Conservation (phyloP, 2,888 invertebrate species). For the Spilosoma lubricipeda region DNA sequence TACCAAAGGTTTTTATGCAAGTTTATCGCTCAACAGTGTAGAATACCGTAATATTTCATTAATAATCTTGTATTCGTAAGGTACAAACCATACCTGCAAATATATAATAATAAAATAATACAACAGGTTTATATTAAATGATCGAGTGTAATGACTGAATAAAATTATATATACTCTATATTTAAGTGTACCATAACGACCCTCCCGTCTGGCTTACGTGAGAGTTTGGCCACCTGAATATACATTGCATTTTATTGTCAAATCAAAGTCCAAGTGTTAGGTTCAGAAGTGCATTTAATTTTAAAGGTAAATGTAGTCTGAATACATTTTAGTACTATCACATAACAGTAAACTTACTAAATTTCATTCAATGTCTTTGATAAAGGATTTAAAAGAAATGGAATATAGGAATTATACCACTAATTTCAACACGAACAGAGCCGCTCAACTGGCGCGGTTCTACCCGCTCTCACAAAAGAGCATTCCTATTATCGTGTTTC, state of each 20-base stretch:
- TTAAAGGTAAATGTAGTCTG: no score
- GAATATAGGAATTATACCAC: no score
- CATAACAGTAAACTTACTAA: no score
- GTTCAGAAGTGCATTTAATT: neutral
- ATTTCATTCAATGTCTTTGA: no score
- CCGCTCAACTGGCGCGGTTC: no score
- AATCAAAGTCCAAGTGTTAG: neutral
- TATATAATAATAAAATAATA: neutral
- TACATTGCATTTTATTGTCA: neutral
- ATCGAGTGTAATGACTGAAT: neutral
- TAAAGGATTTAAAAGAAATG: no score
- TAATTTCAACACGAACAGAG: no score
- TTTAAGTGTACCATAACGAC: neutral
- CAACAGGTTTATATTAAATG: neutral
- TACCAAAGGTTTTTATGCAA: neutral
- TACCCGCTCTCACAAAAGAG: no score
- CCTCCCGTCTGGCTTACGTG: neutral
- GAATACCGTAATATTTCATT: neutral
- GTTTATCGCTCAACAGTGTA: neutral
- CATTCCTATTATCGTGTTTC: no score
- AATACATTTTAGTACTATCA: no score
- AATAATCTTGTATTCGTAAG: neutral
- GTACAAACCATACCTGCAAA: neutral
- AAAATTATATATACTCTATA: neutral
- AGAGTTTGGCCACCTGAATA: slow-evolving; percentile 7